Base-by-base conservation (phyloP, 2,797 vertebrate genomes). In the Myotis pilosus region DNA sequence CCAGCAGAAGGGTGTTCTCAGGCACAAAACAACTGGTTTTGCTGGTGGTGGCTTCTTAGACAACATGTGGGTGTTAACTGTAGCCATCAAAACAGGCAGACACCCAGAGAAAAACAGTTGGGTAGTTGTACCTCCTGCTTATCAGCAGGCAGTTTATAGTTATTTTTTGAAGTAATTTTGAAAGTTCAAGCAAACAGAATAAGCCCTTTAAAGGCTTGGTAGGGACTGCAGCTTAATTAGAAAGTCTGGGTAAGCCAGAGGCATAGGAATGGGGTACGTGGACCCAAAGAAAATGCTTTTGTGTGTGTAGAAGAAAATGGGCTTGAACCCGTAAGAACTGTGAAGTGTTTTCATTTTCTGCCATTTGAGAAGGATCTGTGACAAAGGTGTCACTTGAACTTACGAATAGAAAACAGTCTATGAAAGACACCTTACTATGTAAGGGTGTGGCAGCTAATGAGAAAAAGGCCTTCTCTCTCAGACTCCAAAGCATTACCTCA, bases 121-220 rank as follows among this genome's bases (percentile, higher is more conserved):
- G 94, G 68, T 25, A 94, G 82, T 76, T 84, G 74, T 74, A 13
- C 94, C 96, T 97, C 89, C 93, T 96, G 82, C 93, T 85, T 97
- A 95, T 97, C 94, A 97, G 93, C 94, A 97, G 97, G 97, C 95
- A 96, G 86, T 41, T 76, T 91, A 75, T 79, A 91, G 76, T 95
- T 98, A 97, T 95, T 98, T 96, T 96, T 96, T 96, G 95, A 98
- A 96, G 92, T 79, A 19, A 78, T 95, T 94, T 94, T 75, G 72
- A 97, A 97, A 97, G 92, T 96, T 97, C 92, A 94, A 66, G 64
- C 94, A 97, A 89, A 97, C 87, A 95, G 92, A 96, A 84, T 95
- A 97, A 97, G 96, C 97, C 96, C 96, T 95, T 98, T 94, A 92
- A 96, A 92, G 89, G 95, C 97, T 95, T 93, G 96, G 84, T 94